phyloP scores from a whole-genome alignment of 2,888 invertebrate genomes.

The Rhagonycha fulva region DNA sequence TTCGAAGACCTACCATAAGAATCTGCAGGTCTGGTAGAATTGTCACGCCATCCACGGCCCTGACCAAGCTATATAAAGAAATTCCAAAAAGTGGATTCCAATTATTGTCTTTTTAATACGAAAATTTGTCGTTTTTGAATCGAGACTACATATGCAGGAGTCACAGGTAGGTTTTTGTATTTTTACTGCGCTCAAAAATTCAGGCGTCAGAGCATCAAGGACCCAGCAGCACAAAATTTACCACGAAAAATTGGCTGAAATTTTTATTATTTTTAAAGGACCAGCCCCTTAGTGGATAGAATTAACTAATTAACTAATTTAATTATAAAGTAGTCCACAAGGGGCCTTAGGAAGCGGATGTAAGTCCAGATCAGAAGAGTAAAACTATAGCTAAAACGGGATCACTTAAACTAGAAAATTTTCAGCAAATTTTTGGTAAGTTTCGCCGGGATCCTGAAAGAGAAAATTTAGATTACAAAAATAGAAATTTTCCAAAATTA shows the following conservation, averaged over 20 bases:
- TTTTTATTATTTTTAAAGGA: no score
- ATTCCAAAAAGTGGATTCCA: conserved; percentile 6
- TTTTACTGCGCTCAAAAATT: not conserved
- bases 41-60: conserved; percentile 29
- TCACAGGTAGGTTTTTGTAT: conserved; percentile 4
- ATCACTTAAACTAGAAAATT: no score
- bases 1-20: conserved; percentile 20
- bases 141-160: conserved; percentile 20
- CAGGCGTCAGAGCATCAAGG: not conserved
- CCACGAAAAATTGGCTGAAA: not conserved
- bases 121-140: not conserved
- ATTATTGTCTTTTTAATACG: conserved; percentile 7
- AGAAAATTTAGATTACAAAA: not conserved
- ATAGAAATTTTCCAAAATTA: not conserved
- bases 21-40: conserved; percentile 22
- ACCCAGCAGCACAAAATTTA: not conserved
- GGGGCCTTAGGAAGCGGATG: no score
- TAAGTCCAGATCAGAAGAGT: no score
- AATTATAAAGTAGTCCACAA: no score
- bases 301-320: no score
- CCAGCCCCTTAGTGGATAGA: no score
- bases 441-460: not conserved
- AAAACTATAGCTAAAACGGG: no score
- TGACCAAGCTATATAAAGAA: conserved; percentile 16
- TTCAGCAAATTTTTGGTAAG: not conserved